Conservation (phyloP, 2,797 vertebrate genomes). For the Delichon dasypus region DNA sequence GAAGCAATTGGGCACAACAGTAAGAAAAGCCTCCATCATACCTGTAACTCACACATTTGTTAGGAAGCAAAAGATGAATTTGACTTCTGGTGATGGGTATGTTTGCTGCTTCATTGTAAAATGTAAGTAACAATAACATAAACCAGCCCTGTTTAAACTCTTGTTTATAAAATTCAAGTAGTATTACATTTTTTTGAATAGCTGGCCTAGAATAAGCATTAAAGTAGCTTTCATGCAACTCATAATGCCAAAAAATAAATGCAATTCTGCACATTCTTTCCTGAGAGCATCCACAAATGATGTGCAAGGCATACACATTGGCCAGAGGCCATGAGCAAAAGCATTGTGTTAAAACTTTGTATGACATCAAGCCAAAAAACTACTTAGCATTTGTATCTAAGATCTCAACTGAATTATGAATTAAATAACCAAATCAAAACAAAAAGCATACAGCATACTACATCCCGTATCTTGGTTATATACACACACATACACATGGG, state of each 20-base stretch:
- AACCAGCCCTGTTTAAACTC: slow-evolving; percentile 65
- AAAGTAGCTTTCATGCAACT: slow-evolving; percentile 69
- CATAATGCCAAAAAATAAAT: slow-evolving; percentile 74
- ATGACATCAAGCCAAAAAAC: slow-evolving; percentile 69
- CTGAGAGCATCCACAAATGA: slow-evolving; percentile 72
- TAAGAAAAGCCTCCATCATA: slow-evolving; percentile 24
- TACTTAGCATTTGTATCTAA: slow-evolving; percentile 64
- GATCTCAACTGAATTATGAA: slow-evolving; percentile 67
- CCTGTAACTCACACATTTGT: background rate
- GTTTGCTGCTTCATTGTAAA: slow-evolving; percentile 59
- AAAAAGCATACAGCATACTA: slow-evolving; percentile 14
- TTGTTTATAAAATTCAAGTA: slow-evolving; percentile 74
- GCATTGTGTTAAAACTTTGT: slow-evolving; percentile 62
- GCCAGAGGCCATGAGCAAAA: slow-evolving; percentile 56
- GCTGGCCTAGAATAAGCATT: slow-evolving; percentile 61
- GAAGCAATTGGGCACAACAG: background rate
- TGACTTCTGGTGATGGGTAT: slow-evolving; percentile 1
- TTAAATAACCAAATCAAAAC: slow-evolving; percentile 58
- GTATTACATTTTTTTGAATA: slow-evolving; percentile 68
- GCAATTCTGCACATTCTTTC: slow-evolving; percentile 76
- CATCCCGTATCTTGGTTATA: background rate
- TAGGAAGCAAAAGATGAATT: background rate
- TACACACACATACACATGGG: background rate
- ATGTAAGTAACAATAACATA: slow-evolving; percentile 71
- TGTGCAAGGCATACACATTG: slow-evolving; percentile 55